Conservation (phyloP, 2,888 invertebrate genomes). For the Eupithecia exiguata region DNA sequence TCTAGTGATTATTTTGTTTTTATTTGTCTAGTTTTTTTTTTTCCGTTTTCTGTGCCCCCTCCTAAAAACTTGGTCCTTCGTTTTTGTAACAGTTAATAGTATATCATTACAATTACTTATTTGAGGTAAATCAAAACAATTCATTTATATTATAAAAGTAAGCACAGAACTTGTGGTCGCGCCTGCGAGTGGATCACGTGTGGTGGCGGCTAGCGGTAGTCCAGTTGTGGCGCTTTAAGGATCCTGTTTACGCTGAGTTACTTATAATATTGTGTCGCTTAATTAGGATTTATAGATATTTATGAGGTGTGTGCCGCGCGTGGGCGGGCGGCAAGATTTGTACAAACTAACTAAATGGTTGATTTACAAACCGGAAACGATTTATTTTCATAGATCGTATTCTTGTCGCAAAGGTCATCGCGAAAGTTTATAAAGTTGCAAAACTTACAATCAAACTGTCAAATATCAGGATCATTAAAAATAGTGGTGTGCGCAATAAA, state of each 20-base stretch:
- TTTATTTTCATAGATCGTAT: not conserved
- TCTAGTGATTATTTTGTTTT: too few relatives aligned
- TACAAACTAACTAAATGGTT: constrained; percentile 29
- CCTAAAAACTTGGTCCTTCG: too few relatives aligned
- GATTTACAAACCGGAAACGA: constrained; percentile 24
- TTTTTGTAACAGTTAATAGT: too few relatives aligned
- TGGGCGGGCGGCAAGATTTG: constrained; percentile 25
- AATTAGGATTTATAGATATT: constrained; percentile 36
- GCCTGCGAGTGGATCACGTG: not conserved
- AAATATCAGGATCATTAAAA: constrained; percentile 21
- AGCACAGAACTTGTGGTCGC: constrained; percentile 8
- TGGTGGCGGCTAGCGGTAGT: constrained; percentile 10
- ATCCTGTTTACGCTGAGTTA: constrained; percentile 32
- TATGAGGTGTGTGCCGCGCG: constrained; percentile 32
- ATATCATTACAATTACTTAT: too few relatives aligned
- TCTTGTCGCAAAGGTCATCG: not conserved
- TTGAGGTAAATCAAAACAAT: too few relatives aligned
- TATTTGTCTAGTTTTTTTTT: too few relatives aligned
- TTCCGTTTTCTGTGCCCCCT: too few relatives aligned
- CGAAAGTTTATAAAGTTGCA: constrained; percentile 12
- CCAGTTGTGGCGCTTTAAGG: constrained; percentile 24
- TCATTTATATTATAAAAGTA: not conserved
- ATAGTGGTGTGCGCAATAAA: constrained; percentile 27
- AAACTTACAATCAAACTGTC: constrained; percentile 24
- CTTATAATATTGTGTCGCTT: constrained; percentile 34